phyloP scores from a whole-genome alignment of 2,113 vertebrate species.

The Noturus placidus region DNA sequence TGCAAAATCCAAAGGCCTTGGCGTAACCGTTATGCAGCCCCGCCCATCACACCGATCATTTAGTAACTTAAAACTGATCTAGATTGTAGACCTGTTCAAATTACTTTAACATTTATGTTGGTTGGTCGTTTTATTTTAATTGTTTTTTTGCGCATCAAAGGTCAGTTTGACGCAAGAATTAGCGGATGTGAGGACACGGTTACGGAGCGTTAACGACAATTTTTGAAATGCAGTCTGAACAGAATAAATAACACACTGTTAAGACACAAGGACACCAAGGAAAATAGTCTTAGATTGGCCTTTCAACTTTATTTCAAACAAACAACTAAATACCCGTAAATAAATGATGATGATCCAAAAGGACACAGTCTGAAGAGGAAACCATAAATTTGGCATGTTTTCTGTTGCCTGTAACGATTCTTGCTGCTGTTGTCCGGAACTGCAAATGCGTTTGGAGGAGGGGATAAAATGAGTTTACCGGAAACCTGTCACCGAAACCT shows the following conservation, averaged over 20 bases:
- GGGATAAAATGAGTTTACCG: slow-evolving; percentile 28
- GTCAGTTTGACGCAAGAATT: slow-evolving; percentile 40
- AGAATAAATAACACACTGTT: slow-evolving; percentile 56
- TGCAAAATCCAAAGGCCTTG: neutral
- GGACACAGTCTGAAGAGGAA: slow-evolving; percentile 13
- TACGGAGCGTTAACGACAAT: neutral
- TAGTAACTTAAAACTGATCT: neutral
- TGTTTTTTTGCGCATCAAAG: neutral
- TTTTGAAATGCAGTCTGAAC: slow-evolving; percentile 25
- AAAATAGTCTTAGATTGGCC: slow-evolving; percentile 56
- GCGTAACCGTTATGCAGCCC: neutral
- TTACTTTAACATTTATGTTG: neutral
- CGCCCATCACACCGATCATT: neutral
- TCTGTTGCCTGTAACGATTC: slow-evolving; percentile 10
- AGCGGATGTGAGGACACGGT: neutral
- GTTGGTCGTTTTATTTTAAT: too few relatives aligned
- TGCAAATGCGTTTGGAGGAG: slow-evolving; percentile 17
- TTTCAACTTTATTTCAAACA: slow-evolving; percentile 70
- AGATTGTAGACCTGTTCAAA: neutral
- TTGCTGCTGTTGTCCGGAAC: slow-evolving; percentile 3
- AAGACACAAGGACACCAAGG: slow-evolving; percentile 66
- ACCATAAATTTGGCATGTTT: neutral
- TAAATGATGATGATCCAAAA: slow-evolving; percentile 26
- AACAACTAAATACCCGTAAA: slow-evolving; percentile 33
- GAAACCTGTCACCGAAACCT: slow-evolving; percentile 58